phyloP scores from a whole-genome alignment of 2,888 invertebrate genomes.

The Xestia rhomboidea region DNA sequence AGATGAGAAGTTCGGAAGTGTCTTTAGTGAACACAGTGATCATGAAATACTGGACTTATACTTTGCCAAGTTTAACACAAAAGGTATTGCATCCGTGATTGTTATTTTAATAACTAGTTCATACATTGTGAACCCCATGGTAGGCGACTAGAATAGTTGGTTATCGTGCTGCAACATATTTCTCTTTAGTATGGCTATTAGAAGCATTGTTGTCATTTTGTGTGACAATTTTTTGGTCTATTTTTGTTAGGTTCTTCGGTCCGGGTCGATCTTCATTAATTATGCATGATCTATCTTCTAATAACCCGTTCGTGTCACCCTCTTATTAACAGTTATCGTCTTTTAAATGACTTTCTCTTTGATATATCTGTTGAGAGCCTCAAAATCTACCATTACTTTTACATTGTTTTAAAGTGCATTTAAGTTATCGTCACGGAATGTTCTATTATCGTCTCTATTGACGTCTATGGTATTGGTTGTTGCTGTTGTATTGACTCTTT shows the following conservation, averaged over 20 bases:
- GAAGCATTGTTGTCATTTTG: neutral
- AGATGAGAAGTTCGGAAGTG: neutral
- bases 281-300: neutral
- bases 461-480: constrained; percentile 11
- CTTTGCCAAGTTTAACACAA: constrained; percentile 18
- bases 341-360: constrained; percentile 2
- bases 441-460: constrained; percentile 14
- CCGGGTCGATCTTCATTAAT: neutral
- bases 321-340: neutral
- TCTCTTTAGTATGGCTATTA: neutral
- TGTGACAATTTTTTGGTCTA: neutral
- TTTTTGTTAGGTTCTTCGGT: neutral
- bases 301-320: neutral
- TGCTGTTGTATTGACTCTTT: neutral
- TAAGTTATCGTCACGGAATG: constrained; percentile 29
- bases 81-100: neutral
- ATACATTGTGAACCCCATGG: neutral
- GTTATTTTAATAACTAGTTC: neutral
- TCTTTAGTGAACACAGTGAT: constrained; percentile 15
- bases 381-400: constrained; percentile 10
- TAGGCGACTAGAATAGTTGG: neutral
- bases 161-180: neutral
- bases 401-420: constrained; percentile 12
- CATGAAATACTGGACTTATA: neutral
- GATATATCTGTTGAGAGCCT: constrained; percentile 5